A percentile compares a stretch with the other conserved stretches of the same genome.
phyloP scores from a whole-genome alignment of 1,140 invertebrate genomes.

The Polypedilum pembai region DNA sequence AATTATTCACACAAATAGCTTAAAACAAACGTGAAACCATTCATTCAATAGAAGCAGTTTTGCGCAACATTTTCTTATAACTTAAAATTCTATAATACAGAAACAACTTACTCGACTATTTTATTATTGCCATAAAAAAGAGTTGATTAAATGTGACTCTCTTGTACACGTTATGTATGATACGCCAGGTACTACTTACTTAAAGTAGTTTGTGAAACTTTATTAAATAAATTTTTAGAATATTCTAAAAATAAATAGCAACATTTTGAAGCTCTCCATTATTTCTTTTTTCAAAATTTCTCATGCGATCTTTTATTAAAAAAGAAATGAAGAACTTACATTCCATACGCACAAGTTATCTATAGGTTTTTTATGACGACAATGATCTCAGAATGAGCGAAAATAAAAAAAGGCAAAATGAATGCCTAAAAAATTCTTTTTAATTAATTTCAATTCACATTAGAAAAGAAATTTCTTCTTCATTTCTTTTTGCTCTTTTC shows the following conservation, averaged over 20 bases:
- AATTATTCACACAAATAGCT: constrained; percentile 19
- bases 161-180: background rate
- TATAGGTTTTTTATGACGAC: background rate
- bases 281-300: no score
- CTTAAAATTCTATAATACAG: no score
- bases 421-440: constrained; percentile 1
- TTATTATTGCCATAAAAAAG: constrained; percentile 3
- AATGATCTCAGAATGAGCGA: constrained; percentile 5
- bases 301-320: no score
- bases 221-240: no score
- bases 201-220: no score
- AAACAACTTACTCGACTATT: background rate
- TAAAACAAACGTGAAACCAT: constrained; percentile 4
- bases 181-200: no score
- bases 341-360: background rate
- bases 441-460: constrained; percentile 14
- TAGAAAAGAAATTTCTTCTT: background rate
- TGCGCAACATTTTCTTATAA: no score
- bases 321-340: background rate
- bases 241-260: no score
- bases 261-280: no score
- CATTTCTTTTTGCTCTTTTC: background rate
- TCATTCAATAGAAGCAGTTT: background rate
- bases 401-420: background rate
- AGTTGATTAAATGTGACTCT: constrained; percentile 17